Evolutionary conservation across 2,888 invertebrate species (phyloP).

Genomic region (Melieria crassipennis): DNA sequence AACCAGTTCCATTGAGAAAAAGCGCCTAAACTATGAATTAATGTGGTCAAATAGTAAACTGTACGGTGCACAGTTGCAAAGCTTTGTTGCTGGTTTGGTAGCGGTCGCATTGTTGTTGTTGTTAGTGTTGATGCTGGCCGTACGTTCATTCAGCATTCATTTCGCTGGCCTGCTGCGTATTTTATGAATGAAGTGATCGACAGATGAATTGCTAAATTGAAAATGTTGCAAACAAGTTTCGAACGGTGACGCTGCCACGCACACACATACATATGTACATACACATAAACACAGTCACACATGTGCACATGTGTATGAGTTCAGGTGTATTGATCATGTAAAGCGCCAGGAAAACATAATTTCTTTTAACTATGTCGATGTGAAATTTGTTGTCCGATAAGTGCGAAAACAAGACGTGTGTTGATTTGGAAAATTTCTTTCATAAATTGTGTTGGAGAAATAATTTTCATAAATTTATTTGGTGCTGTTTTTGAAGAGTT

Average conservation of each 20-base stretch:
- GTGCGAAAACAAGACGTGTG: constrained; percentile 43
- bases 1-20: constrained; percentile 63
- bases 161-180: constrained; percentile 33
- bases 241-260: constrained; percentile 13
- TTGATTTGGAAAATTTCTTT: constrained; percentile 49
- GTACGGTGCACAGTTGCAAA: neutral
- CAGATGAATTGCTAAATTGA: constrained; percentile 60
- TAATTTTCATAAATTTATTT: constrained; percentile 35
- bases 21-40: constrained; percentile 51
- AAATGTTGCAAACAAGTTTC: constrained; percentile 26
- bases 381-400: constrained; percentile 45
- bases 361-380: constrained; percentile 59
- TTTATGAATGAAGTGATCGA: constrained; percentile 62
- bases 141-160: constrained; percentile 4
- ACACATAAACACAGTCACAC: neutral
- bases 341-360: constrained; percentile 59
- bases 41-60: constrained; percentile 39
- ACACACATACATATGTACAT: neutral
- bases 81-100: neutral
- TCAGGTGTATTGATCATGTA: constrained; percentile 17
- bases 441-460: neutral
- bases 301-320: neutral
- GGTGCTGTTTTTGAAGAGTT: too few relatives aligned
- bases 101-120: constrained; percentile 12
- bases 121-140: constrained; percentile 7